Evolutionary conservation across 2,888 invertebrate genomes (phyloP).

Genomic region (Philonicus albiceps): DNA sequence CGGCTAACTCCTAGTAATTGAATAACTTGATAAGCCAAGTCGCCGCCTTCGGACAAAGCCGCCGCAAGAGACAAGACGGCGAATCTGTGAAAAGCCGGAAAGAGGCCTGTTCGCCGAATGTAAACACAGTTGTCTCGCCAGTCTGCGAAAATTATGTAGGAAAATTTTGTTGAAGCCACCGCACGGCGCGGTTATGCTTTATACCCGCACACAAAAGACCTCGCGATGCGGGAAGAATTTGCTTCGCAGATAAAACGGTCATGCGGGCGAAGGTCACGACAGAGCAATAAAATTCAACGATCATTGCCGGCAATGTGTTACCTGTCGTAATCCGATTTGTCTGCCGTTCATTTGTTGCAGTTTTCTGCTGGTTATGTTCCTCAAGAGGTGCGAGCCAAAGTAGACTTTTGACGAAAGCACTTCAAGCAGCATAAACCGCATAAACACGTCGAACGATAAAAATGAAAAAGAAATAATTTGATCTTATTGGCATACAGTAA

Average conservation of each 20-base stretch:
- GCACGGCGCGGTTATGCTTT: not conserved
- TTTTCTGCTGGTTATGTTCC: not conserved
- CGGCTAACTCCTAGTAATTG: not conserved
- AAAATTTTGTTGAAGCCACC: not conserved
- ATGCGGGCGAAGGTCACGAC: not conserved
- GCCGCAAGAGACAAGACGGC: not conserved
- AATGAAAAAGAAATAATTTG: not conserved
- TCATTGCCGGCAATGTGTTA: not conserved
- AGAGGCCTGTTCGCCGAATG: not conserved
- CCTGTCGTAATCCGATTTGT: not conserved
- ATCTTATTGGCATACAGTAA: not conserved
- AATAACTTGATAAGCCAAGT: not conserved
- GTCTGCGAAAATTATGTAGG: not conserved
- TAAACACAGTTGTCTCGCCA: not conserved
- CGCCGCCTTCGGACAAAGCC: not conserved
- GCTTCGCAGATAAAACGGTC: not conserved
- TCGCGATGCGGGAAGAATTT: not conserved
- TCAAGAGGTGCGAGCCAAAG: not conserved
- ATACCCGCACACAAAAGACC: not conserved
- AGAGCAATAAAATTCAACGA: not conserved
- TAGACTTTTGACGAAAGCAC: not conserved
- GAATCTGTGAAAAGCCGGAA: not conserved
- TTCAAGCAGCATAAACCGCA: not conserved
- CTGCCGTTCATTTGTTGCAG: not conserved
- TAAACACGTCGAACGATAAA: not conserved